Percentiles rank a stretch among this genome's conserved stretches.
Conservation (phyloP, 2,113 vertebrate species). For the Sinocyclocheilus grahami region DNA sequence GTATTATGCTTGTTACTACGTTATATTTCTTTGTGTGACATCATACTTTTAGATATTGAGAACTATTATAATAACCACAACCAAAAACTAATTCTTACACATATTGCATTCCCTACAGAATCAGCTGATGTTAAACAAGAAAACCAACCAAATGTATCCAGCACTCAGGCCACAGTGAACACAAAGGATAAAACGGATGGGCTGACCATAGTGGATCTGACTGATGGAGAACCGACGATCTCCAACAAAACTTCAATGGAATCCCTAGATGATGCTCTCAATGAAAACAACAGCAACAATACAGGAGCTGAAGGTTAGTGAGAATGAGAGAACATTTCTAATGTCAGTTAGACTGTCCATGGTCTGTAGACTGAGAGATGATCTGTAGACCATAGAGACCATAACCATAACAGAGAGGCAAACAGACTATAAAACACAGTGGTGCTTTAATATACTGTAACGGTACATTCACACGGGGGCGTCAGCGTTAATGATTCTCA, state of each 20-base stretch:
- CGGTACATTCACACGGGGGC: no score
- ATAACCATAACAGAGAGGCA: no score
- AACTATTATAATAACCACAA: background rate
- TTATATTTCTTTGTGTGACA: background rate
- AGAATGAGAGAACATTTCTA: background rate
- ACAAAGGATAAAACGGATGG: slow-evolving; percentile 60
- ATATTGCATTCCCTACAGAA: background rate
- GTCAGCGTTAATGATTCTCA: no score
- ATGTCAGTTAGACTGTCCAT: no score
- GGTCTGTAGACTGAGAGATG: no score
- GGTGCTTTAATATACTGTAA: no score
- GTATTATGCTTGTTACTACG: background rate
- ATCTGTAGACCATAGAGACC: no score
- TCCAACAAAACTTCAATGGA: slow-evolving; percentile 72
- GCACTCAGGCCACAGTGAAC: slow-evolving; percentile 26
- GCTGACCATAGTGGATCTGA: slow-evolving; percentile 33
- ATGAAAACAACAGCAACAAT: slow-evolving; percentile 73
- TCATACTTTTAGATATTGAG: no score
- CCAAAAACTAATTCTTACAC: slow-evolving; percentile 8
- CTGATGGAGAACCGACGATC: slow-evolving; percentile 33
- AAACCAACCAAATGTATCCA: background rate
- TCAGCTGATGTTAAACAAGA: background rate
- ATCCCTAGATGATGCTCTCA: slow-evolving; percentile 66
- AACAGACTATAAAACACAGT: no score
- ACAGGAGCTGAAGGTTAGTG: slow-evolving; percentile 6